phyloP scores from a whole-genome alignment of 2,113 vertebrate genomes.

The Rhinolophus ferrumequinum region DNA sequence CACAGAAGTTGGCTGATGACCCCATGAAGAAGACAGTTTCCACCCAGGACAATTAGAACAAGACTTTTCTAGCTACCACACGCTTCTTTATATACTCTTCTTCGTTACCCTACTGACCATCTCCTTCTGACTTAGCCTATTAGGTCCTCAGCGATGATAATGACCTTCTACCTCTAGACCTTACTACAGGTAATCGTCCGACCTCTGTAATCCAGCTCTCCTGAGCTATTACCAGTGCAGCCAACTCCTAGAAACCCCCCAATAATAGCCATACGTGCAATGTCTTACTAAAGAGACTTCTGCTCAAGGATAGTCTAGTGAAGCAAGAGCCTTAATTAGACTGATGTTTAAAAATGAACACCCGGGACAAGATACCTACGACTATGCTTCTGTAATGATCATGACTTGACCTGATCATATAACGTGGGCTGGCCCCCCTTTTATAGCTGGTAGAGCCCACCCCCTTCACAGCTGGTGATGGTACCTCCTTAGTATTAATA shows the following conservation, averaged over 20 bases:
- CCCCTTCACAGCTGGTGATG: neutral
- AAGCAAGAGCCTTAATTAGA: neutral
- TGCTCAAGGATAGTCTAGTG: neutral
- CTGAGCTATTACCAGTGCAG: neutral
- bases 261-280: neutral
- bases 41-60: neutral
- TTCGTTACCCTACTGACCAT: neutral
- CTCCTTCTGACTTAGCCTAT: too few species aligned
- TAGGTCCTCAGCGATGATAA: neutral
- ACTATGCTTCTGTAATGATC: neutral
- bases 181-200: neutral
- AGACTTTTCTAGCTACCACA: neutral
- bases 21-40: neutral
- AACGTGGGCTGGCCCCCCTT: neutral
- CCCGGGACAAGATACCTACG: neutral
- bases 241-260: neutral
- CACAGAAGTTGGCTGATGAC: neutral
- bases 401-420: neutral
- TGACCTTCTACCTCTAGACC: neutral
- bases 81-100: neutral
- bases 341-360: neutral
- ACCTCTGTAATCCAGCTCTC: neutral
- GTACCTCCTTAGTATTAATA: neutral
- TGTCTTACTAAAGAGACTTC: neutral
- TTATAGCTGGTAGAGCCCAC: neutral